Evolutionary conservation across 2,888 invertebrate genomes (phyloP), one percentile per base, ranked within the genome.

Genomic region (Amphipyra berbera): DNA sequence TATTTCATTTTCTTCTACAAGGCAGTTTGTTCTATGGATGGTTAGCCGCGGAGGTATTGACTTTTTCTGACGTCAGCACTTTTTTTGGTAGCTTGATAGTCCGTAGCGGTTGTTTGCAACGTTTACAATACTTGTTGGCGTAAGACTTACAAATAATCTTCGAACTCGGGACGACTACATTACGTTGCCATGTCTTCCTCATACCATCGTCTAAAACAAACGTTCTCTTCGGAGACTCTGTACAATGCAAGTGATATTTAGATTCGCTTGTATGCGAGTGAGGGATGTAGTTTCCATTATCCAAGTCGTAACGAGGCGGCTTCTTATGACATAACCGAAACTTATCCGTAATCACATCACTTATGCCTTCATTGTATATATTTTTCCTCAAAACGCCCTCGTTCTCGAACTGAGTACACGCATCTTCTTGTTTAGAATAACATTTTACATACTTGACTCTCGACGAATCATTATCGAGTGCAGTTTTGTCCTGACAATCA

Each of bases 281-380:
- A 0, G 92, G 90, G 12, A 88, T 88, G 3, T 57, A 50, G 12
- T 47, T 35, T 0, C 77, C 70, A 3, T 46, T 45, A 3, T 76
- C 69, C 0, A 68, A 70, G 2, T 50, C 49, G 14, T 49, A 38
- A 49, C 13, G 10, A n/a, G 30, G 8, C 13, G 8, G 1, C 40
- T 6, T 37, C 50, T 47, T 49, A 0, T 74, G 41, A 9, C 42
- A 10, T n/a, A 65, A 21, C 4, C 71, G 73, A 40, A 68, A 48
- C 5, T 60, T 64, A 33, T 74, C 57, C 0, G 82, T 68, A 27
- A 83, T 65, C 0, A 40, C 37, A 53, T 91, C 88, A 64, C 86
- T 86, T 15, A 91, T 91, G 13, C 91, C 92, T 73, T 93, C 92
- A 53, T 92, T 91, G 68, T 91, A 92, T 38, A 91, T 61, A 14